Evolutionary conservation across 2,113 vertebrate species (phyloP).

Genomic region (Aythya baeri): DNA sequence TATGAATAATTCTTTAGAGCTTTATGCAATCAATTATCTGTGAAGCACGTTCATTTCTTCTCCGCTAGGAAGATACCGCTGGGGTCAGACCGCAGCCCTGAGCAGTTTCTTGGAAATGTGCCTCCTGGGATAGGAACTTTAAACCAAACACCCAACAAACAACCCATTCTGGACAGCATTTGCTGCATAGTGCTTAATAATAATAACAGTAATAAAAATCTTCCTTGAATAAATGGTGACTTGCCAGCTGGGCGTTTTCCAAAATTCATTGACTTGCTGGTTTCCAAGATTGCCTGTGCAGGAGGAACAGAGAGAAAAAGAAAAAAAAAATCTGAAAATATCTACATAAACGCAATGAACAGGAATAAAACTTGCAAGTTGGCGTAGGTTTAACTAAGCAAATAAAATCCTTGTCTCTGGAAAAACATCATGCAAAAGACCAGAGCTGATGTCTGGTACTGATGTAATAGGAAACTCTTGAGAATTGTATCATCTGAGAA

Average conservation of each 20-base stretch:
- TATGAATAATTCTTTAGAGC: background rate
- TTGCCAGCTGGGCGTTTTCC: conserved; percentile 35
- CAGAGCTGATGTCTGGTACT: background rate
- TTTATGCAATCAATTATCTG: conserved; percentile 1
- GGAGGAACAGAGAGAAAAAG: background rate
- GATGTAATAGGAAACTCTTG: conserved; percentile 23
- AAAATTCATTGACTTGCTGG: background rate
- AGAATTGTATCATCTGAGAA: background rate
- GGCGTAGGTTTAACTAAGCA: background rate
- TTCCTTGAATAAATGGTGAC: conserved; percentile 25
- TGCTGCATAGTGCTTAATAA: background rate
- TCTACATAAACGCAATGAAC: background rate
- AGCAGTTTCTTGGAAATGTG: conserved; percentile 48
- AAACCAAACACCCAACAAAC: background rate
- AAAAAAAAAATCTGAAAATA: background rate
- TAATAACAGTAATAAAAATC: conserved; percentile 41
- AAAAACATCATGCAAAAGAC: background rate
- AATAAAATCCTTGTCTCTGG: background rate
- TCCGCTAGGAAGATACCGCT: background rate
- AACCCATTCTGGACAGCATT: conserved; percentile 28
- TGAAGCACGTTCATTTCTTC: background rate
- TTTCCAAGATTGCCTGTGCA: background rate
- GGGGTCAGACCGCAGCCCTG: conserved; percentile 44
- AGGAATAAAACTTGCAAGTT: background rate
- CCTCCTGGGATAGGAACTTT: conserved; percentile 16